Conservation (phyloP, 1,140 invertebrate genomes). For the Laupala kohalensis region DNA sequence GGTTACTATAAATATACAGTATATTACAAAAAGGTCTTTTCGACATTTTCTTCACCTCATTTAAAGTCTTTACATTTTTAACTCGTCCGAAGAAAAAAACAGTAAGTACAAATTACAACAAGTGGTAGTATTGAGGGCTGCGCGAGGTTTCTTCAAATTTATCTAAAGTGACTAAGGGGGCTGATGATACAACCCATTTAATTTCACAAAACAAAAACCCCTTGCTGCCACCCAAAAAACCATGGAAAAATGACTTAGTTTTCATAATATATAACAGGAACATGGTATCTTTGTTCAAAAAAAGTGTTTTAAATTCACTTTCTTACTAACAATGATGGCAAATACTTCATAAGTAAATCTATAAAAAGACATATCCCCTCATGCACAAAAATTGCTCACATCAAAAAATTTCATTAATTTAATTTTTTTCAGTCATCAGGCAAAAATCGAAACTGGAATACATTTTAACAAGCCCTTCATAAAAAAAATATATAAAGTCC, state of each 20-base stretch:
- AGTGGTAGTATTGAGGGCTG: constrained; percentile 8
- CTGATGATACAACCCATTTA: not conserved
- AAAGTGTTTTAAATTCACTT: constrained; percentile 9
- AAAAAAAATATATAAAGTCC: constrained; percentile 7
- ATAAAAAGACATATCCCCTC: constrained; percentile 6
- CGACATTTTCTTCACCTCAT: constrained; percentile 8
- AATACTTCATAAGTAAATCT: constrained; percentile 8
- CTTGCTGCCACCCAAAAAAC: constrained; percentile 7
- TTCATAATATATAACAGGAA: constrained; percentile 29
- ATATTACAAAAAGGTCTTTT: constrained; percentile 13
- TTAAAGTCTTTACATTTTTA: constrained; percentile 16
- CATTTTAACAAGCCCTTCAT: constrained; percentile 1
- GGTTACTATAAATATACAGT: constrained; percentile 17
- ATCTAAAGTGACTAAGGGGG: not conserved
- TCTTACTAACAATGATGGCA: constrained; percentile 4
- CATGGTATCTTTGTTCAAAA: constrained; percentile 31
- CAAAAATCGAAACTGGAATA: constrained; percentile 5
- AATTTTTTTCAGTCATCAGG: constrained; percentile 3
- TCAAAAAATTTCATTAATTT: constrained; percentile 1
- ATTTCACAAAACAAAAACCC: not conserved
- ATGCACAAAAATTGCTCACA: constrained; percentile 3
- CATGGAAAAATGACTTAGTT: constrained; percentile 30
- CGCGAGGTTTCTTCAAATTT: not conserved
- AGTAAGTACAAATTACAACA: constrained; percentile 18
- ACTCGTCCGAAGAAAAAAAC: constrained; percentile 14